phyloP scores from a whole-genome alignment of 2,797 vertebrate species.

The Rhabdophis nuchalis region DNA sequence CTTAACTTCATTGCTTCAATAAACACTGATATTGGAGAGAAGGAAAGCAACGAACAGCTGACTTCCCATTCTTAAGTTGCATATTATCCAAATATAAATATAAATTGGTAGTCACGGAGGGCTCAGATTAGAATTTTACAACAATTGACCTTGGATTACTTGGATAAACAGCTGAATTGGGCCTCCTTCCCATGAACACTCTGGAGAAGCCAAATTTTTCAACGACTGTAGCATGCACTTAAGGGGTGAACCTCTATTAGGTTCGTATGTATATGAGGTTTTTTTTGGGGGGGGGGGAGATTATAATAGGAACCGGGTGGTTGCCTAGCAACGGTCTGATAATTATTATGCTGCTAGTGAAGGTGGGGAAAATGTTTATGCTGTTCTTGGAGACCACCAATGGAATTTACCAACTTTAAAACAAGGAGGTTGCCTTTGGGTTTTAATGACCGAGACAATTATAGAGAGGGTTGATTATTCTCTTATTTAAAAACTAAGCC shows the following conservation, averaged over 20 bases:
- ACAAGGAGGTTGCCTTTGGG: background rate
- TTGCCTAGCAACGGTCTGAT: slow-evolving; percentile 29
- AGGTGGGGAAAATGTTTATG: background rate
- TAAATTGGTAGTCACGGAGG: rapidly evolving
- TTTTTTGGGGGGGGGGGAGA: background rate
- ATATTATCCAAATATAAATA: background rate
- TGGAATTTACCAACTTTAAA: background rate
- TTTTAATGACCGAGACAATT: background rate
- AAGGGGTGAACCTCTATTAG: background rate
- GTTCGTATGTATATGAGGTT: background rate
- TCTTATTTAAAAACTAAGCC: background rate
- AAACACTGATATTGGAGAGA: background rate
- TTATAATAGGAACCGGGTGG: slow-evolving; percentile 15
- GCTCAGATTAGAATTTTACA: background rate
- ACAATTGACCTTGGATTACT: background rate
- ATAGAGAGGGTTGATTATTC: background rate
- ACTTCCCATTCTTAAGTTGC: background rate
- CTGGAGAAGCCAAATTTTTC: background rate
- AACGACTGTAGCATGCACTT: background rate
- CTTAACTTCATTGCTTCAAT: background rate
- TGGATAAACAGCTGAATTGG: background rate
- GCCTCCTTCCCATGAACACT: rapidly evolving
- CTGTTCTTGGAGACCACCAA: background rate
- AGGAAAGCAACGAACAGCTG: rapidly evolving
- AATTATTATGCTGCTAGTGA: slow-evolving; percentile 9